phyloP scores from a whole-genome alignment of 2,113 vertebrate species.

The Callithrix jacchus region DNA sequence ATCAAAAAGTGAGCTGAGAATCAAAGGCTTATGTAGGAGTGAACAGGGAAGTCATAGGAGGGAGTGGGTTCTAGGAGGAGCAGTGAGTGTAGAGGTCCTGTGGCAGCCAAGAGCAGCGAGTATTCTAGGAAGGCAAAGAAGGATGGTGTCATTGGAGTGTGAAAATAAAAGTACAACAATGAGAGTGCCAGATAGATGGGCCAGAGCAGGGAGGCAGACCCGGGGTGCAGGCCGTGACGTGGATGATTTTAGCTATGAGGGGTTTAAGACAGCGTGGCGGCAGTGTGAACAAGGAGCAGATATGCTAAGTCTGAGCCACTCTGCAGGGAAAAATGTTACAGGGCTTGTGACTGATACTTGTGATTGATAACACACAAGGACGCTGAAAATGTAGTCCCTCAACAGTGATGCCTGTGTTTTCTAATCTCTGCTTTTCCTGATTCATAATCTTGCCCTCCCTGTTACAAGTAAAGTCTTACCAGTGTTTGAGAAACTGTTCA shows the following conservation, averaged over 20 bases:
- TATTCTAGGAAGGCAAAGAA: background rate
- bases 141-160: background rate
- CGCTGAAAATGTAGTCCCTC: background rate
- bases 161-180: background rate
- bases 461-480: background rate
- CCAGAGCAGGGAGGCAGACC: background rate
- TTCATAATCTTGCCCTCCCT: background rate
- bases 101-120: background rate
- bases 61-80: background rate
- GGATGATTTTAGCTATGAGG: background rate
- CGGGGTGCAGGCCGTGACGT: background rate
- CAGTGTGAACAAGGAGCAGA: background rate
- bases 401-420: background rate
- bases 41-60: background rate
- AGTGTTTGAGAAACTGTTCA: background rate
- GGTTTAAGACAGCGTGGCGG: background rate
- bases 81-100: background rate
- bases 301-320: background rate
- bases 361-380: background rate
- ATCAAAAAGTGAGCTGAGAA: background rate
- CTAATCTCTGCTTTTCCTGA: background rate
- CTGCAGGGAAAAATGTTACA: background rate
- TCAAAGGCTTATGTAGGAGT: background rate
- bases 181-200: no score
- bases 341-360: background rate